phyloP scores from a whole-genome alignment of 2,888 invertebrate species.

The Odontocerum albicorne region DNA sequence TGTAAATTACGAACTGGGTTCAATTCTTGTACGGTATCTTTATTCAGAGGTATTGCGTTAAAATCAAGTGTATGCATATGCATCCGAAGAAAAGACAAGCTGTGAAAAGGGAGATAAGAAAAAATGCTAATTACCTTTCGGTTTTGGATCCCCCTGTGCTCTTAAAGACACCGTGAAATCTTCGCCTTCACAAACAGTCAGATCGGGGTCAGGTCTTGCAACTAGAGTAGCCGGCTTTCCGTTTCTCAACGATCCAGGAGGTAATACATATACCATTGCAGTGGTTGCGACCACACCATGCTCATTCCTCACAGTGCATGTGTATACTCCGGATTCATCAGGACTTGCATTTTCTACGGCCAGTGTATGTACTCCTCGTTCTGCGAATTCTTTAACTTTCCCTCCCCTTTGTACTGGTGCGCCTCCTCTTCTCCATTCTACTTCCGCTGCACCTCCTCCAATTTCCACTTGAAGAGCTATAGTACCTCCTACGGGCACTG shows the following conservation, averaged over 20 bases:
- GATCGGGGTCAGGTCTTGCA: constrained; percentile 75
- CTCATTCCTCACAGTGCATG: constrained; percentile 73
- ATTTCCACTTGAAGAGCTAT: constrained; percentile 66
- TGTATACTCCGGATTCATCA: constrained; percentile 74
- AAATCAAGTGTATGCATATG: too few species aligned
- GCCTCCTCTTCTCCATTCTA: constrained; percentile 74
- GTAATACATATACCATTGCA: constrained; percentile 70
- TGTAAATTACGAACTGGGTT: too few species aligned
- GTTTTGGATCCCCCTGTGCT: constrained; percentile 80
- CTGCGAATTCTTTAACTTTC: constrained; percentile 67
- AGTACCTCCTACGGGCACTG: constrained; percentile 75
- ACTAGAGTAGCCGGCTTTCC: constrained; percentile 79
- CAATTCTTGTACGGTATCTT: too few species aligned
- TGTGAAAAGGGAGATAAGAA: constrained; percentile 37
- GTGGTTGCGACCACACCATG: constrained; percentile 74
- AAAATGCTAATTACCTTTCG: constrained; percentile 63
- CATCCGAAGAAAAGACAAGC: too few species aligned
- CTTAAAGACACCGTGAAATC: constrained; percentile 83
- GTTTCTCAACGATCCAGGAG: constrained; percentile 59
- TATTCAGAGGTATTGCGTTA: too few species aligned
- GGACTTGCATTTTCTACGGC: constrained; percentile 72
- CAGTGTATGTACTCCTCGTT: constrained; percentile 72
- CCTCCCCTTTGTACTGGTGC: constrained; percentile 59
- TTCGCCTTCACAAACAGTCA: constrained; percentile 75
- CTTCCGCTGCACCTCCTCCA: constrained; percentile 43